Conservation (phyloP, 30 jellyfish, hydroid and myxozoan genomes). For the Chrysaora quinquecirrha region DNA sequence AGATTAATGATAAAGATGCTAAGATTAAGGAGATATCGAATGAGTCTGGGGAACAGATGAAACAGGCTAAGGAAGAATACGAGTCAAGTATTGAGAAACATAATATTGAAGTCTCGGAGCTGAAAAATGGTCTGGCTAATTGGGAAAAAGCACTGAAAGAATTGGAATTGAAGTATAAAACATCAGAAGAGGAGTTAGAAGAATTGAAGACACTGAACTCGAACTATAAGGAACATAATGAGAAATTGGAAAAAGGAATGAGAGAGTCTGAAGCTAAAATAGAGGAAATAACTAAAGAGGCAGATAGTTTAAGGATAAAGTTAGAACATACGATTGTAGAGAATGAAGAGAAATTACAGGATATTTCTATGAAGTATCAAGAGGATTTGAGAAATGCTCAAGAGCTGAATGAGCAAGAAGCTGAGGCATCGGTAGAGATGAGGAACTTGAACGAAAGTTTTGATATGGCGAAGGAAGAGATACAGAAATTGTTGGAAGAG, state of each 20-base stretch:
- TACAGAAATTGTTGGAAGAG: conserved; percentile 17
- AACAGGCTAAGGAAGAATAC: conserved; percentile 13
- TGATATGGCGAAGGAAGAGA: conserved; percentile 16
- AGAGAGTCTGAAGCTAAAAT: conserved; percentile 34
- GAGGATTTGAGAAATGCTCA: conserved; percentile 8
- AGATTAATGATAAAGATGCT: conserved; percentile 50
- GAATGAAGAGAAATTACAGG: background rate
- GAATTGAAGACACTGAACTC: conserved; percentile 53
- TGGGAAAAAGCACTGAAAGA: conserved; percentile 68
- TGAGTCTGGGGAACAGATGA: conserved; percentile 36
- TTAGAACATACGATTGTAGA: conserved; percentile 25
- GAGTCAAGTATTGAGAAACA: conserved; percentile 33
- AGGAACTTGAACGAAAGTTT: conserved; percentile 12
- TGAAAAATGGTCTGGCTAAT: conserved; percentile 46
- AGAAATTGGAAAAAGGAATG: conserved; percentile 35
- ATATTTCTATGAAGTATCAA: conserved; percentile 12
- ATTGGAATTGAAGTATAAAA: conserved; percentile 29
- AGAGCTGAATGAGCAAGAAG: conserved; percentile 9
- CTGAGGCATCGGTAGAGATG: background rate
- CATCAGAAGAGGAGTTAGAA: conserved; percentile 51
- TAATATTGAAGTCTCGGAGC: conserved; percentile 55
- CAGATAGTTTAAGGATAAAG: conserved; percentile 10
- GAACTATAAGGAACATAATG: conserved; percentile 42
- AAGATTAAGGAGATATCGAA: conserved; percentile 35
- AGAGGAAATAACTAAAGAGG: conserved; percentile 14